phyloP scores from a whole-genome alignment of 2,797 vertebrate genomes.

The Anas bernieri region DNA sequence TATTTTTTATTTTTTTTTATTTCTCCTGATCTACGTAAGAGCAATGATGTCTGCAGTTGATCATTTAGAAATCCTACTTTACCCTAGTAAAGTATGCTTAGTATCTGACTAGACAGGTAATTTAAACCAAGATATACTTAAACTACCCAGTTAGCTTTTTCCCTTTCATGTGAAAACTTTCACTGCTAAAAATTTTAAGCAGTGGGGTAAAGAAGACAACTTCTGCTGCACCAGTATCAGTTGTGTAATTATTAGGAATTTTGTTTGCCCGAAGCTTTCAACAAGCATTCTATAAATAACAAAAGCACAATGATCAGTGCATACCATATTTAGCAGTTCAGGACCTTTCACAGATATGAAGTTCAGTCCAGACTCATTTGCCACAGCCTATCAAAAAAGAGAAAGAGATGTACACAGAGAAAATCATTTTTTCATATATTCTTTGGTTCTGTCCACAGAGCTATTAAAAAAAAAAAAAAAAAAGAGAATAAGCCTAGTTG shows the following conservation, averaged over 20 bases:
- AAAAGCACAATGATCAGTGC: constrained; percentile 41
- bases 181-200: not conserved
- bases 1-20: not conserved
- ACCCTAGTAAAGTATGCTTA: not conserved
- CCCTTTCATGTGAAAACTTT: not conserved
- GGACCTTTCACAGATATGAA: constrained; percentile 98
- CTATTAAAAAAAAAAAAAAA: not conserved
- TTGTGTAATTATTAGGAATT: not conserved
- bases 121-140: not conserved
- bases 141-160: not conserved
- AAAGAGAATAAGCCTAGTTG: not conserved
- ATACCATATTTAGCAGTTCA: constrained; percentile 97
- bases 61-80: not conserved
- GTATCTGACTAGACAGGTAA: not conserved
- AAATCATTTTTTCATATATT: not conserved
- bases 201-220: not conserved
- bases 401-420: not conserved
- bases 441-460: not conserved
- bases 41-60: not conserved
- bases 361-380: constrained; percentile 96
- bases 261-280: not conserved
- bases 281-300: not conserved
- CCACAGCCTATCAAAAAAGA: constrained; percentile 85
- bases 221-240: not conserved
- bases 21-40: not conserved